A percentile compares a stretch with the other conserved stretches of the same genome.
Conservation (phyloP, 2,888 invertebrate genomes). For the Mylabris sibirica region DNA sequence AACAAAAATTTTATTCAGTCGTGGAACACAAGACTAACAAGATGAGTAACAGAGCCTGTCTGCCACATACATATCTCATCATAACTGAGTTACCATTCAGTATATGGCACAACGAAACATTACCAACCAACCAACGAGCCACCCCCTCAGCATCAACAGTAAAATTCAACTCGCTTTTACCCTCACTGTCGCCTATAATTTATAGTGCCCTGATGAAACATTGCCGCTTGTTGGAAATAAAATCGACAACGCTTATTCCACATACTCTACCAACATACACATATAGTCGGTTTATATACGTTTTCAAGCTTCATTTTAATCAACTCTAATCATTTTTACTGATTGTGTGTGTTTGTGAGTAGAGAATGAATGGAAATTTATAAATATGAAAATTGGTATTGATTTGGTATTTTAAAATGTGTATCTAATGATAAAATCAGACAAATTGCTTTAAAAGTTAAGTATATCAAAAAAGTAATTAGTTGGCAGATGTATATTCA, state of each 20-base stretch:
- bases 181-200: conserved; percentile 39
- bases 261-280: neutral
- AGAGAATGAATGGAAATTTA: neutral
- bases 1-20: conserved; percentile 8
- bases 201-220: conserved; percentile 40
- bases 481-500: conserved; percentile 10
- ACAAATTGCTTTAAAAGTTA: neutral
- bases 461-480: conserved; percentile 27
- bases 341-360: neutral
- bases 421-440: neutral
- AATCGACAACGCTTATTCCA: conserved; percentile 18
- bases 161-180: conserved; percentile 1
- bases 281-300: neutral
- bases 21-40: neutral
- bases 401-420: neutral
- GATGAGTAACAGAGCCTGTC: conserved; percentile 33
- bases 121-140: conserved; percentile 24
- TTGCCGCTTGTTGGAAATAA: conserved; percentile 30
- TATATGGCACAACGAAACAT: conserved; percentile 25
- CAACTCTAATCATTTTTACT: neutral
- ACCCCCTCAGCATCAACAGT: conserved; percentile 27
- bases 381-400: neutral
- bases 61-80: conserved; percentile 41
- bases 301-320: conserved; percentile 2
- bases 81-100: conserved; percentile 41